Evolutionary conservation across 2,888 invertebrate species (phyloP), one percentile per base, ranked within the genome.

Genomic region (Desoria tigrina): DNA sequence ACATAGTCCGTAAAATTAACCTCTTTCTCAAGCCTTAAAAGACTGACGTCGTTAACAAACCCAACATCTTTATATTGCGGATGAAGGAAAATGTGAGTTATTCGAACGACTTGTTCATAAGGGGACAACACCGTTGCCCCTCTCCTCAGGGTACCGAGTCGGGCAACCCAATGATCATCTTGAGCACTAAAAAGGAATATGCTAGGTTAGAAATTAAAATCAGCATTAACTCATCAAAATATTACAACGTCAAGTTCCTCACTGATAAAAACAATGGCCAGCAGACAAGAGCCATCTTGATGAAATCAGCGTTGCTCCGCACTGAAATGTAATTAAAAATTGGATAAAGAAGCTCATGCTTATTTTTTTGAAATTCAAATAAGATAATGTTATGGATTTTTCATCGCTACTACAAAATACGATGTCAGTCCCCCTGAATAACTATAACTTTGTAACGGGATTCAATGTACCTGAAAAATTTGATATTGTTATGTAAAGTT

Each of bases 261-360:
- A 90, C 90, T 87, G 87, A 79, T 88, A 89, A 79, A 90, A 90
- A 78, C 90, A 90, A 79, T 90, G 90, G 42, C 89, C 90, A 51
- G 90, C 90, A 0, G 90, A 90, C 6, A 90, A 82, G 57, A 90
- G 84, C 90, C 90, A 90, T 77, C 84, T 83, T 64, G 85, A 83
- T 16, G 86, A 84, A 71, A 90, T 83, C 53, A 90, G 84, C 1
- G 90, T 89, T 23, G 87, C 90, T 42, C n/a, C n/a, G n/a, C n/a
- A n/a, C n/a, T n/a, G n/a, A n/a, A n/a, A n/a, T n/a, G n/a, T n/a
- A n/a, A n/a, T n/a, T n/a, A n/a, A n/a, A n/a, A n/a, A n/a, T n/a
- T n/a, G n/a, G n/a, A n/a, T n/a, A n/a, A n/a, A n/a, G n/a, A n/a
- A n/a, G n/a, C n/a, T n/a, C n/a, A n/a, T n/a, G n/a, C n/a, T n/a